phyloP scores from a whole-genome alignment of 1,140 invertebrate genomes.

The Phymorhynchus buccinoides region DNA sequence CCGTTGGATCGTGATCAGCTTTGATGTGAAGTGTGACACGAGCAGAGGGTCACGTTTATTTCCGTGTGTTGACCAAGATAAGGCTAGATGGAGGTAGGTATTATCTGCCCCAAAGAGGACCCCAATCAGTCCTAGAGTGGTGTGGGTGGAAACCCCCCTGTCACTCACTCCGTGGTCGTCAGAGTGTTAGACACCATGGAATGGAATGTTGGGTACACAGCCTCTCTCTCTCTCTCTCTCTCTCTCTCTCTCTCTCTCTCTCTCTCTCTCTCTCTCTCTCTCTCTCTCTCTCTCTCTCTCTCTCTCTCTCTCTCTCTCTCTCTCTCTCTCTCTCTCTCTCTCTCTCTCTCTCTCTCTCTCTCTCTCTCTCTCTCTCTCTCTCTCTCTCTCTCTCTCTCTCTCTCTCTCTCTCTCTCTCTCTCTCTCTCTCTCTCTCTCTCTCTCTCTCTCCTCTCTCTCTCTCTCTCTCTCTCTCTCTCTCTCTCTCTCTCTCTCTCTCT shows the following conservation, averaged over 20 bases:
- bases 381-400: slow-evolving; percentile 26
- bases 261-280: slow-evolving; percentile 26
- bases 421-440: slow-evolving; percentile 10
- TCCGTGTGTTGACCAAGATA: background rate
- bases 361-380: slow-evolving; percentile 16
- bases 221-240: slow-evolving; percentile 7
- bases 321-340: background rate
- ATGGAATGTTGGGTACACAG: background rate
- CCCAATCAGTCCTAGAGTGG: too few relatives aligned
- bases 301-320: slow-evolving; percentile 28
- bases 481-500: background rate
- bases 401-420: slow-evolving; percentile 31
- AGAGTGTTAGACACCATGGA: background rate
- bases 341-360: slow-evolving; percentile 27
- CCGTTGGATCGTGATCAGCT: too few relatives aligned
- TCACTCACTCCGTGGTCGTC: background rate
- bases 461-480: slow-evolving; percentile 30
- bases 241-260: slow-evolving; percentile 11
- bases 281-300: slow-evolving; percentile 32
- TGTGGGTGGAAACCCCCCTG: too few relatives aligned
- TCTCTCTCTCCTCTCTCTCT: slow-evolving; percentile 27
- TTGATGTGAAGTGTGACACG: too few relatives aligned
- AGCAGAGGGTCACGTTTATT: too few relatives aligned
- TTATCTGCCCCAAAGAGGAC: too few relatives aligned
- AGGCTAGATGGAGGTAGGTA: background rate